phyloP scores from a whole-genome alignment of 2,888 invertebrate species.

The Caenorhabditis becei region DNA sequence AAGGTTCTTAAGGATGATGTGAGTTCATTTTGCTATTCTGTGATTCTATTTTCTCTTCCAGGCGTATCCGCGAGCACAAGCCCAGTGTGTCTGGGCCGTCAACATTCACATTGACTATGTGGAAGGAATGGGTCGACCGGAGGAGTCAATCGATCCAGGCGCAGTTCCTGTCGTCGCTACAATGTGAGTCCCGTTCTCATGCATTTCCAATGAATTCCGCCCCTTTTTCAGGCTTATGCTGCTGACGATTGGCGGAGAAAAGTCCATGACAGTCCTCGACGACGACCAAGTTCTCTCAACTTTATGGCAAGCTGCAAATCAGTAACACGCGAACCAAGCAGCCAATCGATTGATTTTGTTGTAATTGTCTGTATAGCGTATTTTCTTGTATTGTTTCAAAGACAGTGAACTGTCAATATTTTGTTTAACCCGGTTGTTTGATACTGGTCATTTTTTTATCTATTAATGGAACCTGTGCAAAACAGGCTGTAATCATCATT shows the following conservation, averaged over 20 bases:
- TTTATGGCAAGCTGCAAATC: neutral
- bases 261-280: neutral
- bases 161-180: neutral
- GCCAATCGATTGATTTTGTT: neutral
- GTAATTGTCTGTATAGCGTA: no score
- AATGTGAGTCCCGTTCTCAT: neutral
- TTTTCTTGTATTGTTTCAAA: no score
- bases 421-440: no score
- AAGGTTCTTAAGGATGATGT: conserved; percentile 1
- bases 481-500: no score
- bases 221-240: neutral
- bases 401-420: no score
- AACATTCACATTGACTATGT: conserved; percentile 40
- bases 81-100: conserved; percentile 37
- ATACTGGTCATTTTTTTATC: no score
- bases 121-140: neutral
- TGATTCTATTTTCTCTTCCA: conserved; percentile 1
- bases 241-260: neutral
- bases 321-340: neutral
- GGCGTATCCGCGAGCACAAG: conserved; percentile 27
- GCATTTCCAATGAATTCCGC: neutral
- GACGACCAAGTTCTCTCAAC: neutral
- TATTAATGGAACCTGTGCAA: no score
- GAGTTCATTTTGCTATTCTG: neutral
- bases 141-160: neutral